A percentile compares a stretch with the other conserved stretches of the same genome.
phyloP scores from a whole-genome alignment of 2,113 vertebrate genomes.

The Pedetes capensis region DNA sequence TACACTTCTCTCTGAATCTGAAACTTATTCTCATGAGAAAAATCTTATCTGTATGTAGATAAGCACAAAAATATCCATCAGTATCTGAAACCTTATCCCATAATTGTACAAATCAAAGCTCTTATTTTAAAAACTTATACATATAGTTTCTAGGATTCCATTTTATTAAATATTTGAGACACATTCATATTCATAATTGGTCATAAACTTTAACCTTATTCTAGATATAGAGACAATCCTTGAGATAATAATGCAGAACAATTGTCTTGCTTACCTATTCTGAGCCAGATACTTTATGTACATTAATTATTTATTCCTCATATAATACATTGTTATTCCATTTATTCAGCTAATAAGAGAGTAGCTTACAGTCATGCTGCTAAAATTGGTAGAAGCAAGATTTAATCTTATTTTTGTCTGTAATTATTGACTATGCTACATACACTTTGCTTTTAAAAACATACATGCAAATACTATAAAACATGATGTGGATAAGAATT shows the following conservation, averaged over 20 bases:
- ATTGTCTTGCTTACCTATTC: not conserved
- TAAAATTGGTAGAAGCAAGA: not conserved
- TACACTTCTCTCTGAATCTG: not conserved
- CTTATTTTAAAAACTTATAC: not conserved
- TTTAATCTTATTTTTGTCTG: not conserved
- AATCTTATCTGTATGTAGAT: not conserved
- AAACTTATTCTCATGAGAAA: not conserved
- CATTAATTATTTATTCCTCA: not conserved
- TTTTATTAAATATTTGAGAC: not conserved
- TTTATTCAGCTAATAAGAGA: not conserved
- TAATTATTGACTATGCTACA: not conserved
- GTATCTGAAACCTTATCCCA: rapidly evolving
- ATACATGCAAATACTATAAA: not conserved
- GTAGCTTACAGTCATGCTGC: not conserved
- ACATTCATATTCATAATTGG: not conserved
- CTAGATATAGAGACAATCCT: not conserved
- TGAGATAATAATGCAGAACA: not conserved
- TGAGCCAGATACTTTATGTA: not conserved
- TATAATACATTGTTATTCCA: not conserved
- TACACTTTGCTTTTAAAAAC: not conserved
- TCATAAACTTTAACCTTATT: not conserved
- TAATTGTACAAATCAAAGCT: not conserved
- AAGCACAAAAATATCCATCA: not conserved
- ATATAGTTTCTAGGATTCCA: not conserved
- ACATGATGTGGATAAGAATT: not conserved